phyloP scores from a whole-genome alignment of 2,113 vertebrate species.

The Sinocyclocheilus anophthalmus region DNA sequence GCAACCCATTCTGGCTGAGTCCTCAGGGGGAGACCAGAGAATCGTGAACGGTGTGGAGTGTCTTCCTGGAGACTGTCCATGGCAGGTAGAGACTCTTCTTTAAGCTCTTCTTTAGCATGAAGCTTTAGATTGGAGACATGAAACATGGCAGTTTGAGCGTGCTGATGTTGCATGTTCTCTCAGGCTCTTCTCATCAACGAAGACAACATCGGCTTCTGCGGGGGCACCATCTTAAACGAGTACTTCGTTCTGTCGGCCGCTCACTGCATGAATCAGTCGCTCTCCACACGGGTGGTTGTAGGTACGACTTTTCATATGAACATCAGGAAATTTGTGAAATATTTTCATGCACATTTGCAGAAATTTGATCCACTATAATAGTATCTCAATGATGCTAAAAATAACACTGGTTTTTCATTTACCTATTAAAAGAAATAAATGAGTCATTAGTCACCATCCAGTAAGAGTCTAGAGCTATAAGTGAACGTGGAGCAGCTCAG shows the following conservation, averaged over 20 bases:
- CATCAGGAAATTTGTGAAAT: background rate
- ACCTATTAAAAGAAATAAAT: too few relatives aligned
- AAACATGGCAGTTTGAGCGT: background rate
- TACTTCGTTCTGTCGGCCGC: conserved; percentile 86
- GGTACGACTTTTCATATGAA: conserved; percentile 70
- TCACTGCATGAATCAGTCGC: conserved; percentile 86
- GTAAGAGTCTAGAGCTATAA: too few relatives aligned
- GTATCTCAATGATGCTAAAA: too few relatives aligned
- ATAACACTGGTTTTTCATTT: too few relatives aligned
- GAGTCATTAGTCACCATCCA: too few relatives aligned
- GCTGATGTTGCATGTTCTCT: background rate
- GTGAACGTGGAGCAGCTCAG: too few relatives aligned
- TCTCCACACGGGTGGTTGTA: conserved; percentile 78
- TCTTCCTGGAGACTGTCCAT: conserved; percentile 85
- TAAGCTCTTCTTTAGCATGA: background rate
- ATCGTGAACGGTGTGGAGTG: conserved; percentile 83
- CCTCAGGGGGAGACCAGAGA: background rate
- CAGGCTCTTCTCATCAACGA: conserved; percentile 88
- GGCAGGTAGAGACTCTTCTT: conserved; percentile 82
- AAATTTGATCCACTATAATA: background rate
- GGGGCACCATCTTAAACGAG: conserved; percentile 87
- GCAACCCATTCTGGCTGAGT: accelerated
- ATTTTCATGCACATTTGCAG: background rate
- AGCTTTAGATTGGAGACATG: background rate
- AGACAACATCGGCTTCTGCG: conserved; percentile 80